phyloP scores from a whole-genome alignment of 2,888 invertebrate genomes.

The Schizaphis graminum region DNA sequence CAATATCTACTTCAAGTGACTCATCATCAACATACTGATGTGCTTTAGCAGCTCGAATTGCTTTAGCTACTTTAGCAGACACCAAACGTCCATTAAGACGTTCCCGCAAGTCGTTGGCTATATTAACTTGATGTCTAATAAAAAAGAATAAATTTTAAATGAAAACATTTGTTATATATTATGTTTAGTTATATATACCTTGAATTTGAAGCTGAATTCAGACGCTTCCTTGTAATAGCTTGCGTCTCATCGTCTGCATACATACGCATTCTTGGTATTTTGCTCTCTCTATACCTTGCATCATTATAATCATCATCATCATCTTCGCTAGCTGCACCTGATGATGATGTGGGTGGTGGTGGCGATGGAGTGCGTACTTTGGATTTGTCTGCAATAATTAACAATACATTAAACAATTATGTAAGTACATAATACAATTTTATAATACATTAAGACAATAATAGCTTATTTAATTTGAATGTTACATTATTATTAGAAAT shows the following conservation, averaged over 20 bases:
- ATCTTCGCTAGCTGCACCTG: constrained; percentile 66
- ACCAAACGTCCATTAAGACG: constrained; percentile 60
- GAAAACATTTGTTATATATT: not conserved
- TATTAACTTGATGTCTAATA: constrained; percentile 57
- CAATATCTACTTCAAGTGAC: constrained; percentile 48
- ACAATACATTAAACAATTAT: not conserved
- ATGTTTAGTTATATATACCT: constrained; percentile 26
- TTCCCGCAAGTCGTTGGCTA: constrained; percentile 61
- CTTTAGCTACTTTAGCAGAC: constrained; percentile 60
- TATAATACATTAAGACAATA: not conserved
- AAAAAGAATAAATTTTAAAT: not conserved
- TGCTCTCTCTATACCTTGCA: constrained; percentile 60
- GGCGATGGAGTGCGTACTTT: constrained; percentile 60
- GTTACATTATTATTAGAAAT: not conserved
- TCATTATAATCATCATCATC: constrained; percentile 61
- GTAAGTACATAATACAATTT: not conserved
- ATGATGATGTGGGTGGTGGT: constrained; percentile 61
- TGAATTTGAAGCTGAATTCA: constrained; percentile 58
- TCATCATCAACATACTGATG: constrained; percentile 52
- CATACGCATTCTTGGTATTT: constrained; percentile 63
- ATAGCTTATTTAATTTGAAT: not conserved
- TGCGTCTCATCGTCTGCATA: constrained; percentile 61
- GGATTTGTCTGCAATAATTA: constrained; percentile 51
- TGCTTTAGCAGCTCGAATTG: constrained; percentile 59
- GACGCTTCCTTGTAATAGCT: constrained; percentile 32